phyloP scores from a whole-genome alignment of 2,797 vertebrate species.

The Chaetodon trifasciatus region DNA sequence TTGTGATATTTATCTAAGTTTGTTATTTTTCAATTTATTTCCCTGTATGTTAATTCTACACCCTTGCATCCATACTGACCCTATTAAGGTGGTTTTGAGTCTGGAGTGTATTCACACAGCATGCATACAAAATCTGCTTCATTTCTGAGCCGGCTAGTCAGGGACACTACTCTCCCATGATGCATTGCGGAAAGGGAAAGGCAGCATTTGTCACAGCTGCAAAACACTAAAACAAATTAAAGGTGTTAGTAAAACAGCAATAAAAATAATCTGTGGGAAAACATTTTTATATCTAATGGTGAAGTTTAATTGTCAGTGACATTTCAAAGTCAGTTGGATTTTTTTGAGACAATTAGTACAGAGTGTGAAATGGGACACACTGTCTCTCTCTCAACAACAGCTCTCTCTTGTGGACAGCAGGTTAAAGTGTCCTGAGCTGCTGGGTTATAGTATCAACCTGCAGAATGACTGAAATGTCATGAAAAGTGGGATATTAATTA shows the following conservation, averaged over 20 bases:
- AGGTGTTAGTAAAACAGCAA: neutral
- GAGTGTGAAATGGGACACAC: neutral
- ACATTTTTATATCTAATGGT: neutral
- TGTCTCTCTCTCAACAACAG: slow-evolving; percentile 40
- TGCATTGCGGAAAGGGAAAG: neutral
- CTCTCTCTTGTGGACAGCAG: slow-evolving; percentile 67
- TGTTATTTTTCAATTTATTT: neutral
- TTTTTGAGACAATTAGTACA: neutral
- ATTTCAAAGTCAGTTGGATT: neutral
- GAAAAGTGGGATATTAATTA: neutral
- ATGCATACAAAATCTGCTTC: neutral
- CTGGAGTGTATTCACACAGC: neutral
- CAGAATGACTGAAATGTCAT: neutral
- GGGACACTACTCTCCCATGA: neutral
- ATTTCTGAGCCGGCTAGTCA: too few relatives aligned
- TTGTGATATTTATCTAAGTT: neutral
- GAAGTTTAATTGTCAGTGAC: neutral
- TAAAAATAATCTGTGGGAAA: neutral
- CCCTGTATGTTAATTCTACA: neutral
- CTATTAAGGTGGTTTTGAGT: neutral
- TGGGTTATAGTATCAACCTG: neutral
- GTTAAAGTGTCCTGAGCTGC: slow-evolving; percentile 26
- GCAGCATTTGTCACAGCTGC: neutral
- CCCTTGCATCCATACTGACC: too few relatives aligned
- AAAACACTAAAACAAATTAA: neutral